Conservation (phyloP, 2,113 vertebrate genomes). For the Platichthys flesus region DNA sequence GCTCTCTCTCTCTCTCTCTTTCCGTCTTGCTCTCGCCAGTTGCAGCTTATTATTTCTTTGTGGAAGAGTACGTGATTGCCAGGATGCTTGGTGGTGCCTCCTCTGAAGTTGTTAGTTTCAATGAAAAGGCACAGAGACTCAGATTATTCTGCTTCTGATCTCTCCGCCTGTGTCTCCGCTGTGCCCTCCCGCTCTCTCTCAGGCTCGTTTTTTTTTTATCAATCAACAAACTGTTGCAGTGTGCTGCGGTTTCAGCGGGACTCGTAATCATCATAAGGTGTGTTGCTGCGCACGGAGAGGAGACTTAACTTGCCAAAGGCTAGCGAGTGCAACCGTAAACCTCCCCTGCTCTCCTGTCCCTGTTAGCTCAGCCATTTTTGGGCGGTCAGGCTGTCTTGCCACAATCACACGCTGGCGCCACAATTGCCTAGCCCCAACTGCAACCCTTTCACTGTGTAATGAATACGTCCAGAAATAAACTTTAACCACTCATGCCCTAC, state of each 20-base stretch:
- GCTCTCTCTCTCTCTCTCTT: conserved; percentile 13
- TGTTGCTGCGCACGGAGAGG: conserved; percentile 63
- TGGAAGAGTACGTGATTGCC: conserved; percentile 72
- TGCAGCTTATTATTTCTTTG: conserved; percentile 58
- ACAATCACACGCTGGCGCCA: conserved; percentile 94
- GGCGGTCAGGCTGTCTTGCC: conserved; percentile 94
- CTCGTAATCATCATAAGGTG: conserved; percentile 84
- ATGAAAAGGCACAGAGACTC: conserved; percentile 59
- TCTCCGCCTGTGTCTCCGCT: conserved; percentile 52
- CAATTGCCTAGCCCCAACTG: conserved; percentile 86
- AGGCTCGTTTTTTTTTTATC: conserved; percentile 40
- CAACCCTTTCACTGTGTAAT: conserved; percentile 90
- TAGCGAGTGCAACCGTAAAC: conserved; percentile 77
- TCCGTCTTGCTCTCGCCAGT: conserved; percentile 48
- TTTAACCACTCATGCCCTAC: conserved; percentile 79
- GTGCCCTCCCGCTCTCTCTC: conserved; percentile 49
- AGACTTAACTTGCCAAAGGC: conserved; percentile 54
- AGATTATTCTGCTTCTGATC: conserved; percentile 56
- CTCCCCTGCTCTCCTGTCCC: conserved; percentile 78
- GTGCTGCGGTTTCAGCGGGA: conserved; percentile 60
- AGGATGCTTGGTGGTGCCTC: conserved; percentile 73
- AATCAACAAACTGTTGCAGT: conserved; percentile 42
- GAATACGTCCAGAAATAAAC: conserved; percentile 93
- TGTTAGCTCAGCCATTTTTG: conserved; percentile 95
- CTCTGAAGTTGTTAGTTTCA: conserved; percentile 73